phyloP scores from a whole-genome alignment of 2,888 invertebrate genomes.

The Apamea anceps region DNA sequence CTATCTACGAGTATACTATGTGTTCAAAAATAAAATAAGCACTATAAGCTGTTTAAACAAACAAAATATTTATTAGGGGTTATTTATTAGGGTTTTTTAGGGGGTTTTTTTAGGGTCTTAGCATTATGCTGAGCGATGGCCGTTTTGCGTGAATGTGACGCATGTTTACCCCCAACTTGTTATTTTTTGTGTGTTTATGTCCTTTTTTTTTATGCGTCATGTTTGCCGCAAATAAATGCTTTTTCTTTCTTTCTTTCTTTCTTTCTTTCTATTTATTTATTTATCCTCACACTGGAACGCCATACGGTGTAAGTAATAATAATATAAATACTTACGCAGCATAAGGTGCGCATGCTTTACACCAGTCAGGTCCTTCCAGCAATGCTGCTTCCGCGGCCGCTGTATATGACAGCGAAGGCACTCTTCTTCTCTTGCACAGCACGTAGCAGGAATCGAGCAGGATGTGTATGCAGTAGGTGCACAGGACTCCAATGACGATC shows the following conservation, averaged over 20 bases:
- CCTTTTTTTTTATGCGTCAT: no score
- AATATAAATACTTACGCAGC: slow-evolving; percentile 90
- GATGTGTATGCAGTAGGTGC: slow-evolving; percentile 98
- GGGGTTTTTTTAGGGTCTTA: no score
- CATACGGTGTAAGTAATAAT: no score
- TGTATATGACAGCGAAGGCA: slow-evolving; percentile 94
- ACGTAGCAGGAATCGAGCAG: slow-evolving; percentile 93
- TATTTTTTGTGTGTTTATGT: no score
- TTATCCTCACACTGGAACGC: no score
- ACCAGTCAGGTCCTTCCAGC: slow-evolving; percentile 93
- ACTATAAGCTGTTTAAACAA: neutral
- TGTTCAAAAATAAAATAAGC: neutral
- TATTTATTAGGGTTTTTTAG: no score
- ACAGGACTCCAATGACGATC: slow-evolving; percentile 95
- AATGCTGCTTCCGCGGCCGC: slow-evolving; percentile 95
- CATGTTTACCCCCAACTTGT: no score
- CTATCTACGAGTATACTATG: neutral
- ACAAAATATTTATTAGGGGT: neutral
- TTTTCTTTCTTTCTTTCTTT: no score
- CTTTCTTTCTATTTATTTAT: no score
- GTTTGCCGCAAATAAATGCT: no score
- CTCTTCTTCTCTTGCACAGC: slow-evolving; percentile 90
- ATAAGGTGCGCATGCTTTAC: slow-evolving; percentile 91
- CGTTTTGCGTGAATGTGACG: no score
- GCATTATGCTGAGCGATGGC: no score